Evolutionary conservation across 23 tunicate species (phyloP), one percentile per base, ranked within the genome.

Genomic region (Oikopleura vanhoeffeni): DNA sequence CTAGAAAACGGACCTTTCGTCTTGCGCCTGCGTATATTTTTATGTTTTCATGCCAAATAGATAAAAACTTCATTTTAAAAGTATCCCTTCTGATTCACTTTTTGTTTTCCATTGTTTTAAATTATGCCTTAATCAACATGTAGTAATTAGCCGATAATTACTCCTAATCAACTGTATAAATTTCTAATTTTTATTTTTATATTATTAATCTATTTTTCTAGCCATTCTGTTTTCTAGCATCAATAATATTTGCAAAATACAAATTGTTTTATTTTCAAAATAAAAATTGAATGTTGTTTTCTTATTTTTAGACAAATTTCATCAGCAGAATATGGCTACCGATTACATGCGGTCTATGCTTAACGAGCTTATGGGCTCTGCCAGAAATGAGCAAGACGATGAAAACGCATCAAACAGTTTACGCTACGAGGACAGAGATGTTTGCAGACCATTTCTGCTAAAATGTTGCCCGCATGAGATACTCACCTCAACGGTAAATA

Each of bases 391-490:
- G 8, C 60, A 49, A 49, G 60, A 49, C 60, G 87, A 84, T 39
- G 85, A 40, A 39, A 83, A 60, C n/a, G 40, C 60, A 0, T 35
- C 83, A 33, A 67, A 41, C 3, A 41, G 86, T 0, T 67, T 84
- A 0, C 84, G 85, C n/a, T 92, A 85, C 83, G 83, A 84, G 41
- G 91, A 89, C 39, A 88, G 85, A 34, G 86, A 87, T n/a, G 97
- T 92, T 76, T 92, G 97, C 76, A 87, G 88, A 83, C 87, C 97
- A 8, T 92, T 92, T 86, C 88, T 92, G 0, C 83, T 89, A 0
- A 92, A 92, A 41, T 89, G 97, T 83, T 92, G 97, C 60, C 97
- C 97, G 0, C 97, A 89, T 67, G 94, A 92, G 32, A 86, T 92
- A 79, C 83, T 92, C 33, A 83, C 93, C 36, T 92, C 92, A 36